phyloP scores from a whole-genome alignment of 2,888 invertebrate genomes.

The Stratiomys singularior region DNA sequence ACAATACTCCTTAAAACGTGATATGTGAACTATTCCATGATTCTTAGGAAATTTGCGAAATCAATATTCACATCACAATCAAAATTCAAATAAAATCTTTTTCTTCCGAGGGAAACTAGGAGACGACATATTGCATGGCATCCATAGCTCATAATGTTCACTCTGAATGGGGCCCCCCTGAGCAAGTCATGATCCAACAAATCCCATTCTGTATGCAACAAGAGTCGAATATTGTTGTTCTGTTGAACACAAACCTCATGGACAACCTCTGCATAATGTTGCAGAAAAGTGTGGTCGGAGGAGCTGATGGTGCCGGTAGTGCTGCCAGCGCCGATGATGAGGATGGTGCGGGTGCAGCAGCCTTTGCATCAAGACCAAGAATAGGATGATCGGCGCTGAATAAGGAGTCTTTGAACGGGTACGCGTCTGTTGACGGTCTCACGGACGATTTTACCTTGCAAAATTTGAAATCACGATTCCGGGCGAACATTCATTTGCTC shows the following conservation, averaged over 20 bases:
- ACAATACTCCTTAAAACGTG: slow-evolving; percentile 13
- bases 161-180: neutral
- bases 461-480: slow-evolving; percentile 52
- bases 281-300: neutral
- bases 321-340: neutral
- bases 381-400: slow-evolving; percentile 19
- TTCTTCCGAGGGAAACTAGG: slow-evolving; percentile 5
- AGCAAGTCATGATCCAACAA: slow-evolving; percentile 35
- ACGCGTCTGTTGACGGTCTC: neutral
- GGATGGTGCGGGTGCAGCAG: neutral
- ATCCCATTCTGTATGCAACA: slow-evolving; percentile 25
- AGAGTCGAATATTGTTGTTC: slow-evolving; percentile 21
- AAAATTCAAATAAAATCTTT: neutral
- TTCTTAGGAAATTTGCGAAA: slow-evolving; percentile 22
- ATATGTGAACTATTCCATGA: slow-evolving; percentile 20
- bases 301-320: neutral
- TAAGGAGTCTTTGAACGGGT: slow-evolving; percentile 20
- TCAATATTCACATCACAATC: slow-evolving; percentile 41
- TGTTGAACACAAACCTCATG: slow-evolving; percentile 22
- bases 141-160: slow-evolving; percentile 27
- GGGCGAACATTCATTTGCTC: slow-evolving; percentile 53
- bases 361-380: neutral
- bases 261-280: neutral
- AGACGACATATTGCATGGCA: slow-evolving; percentile 29
- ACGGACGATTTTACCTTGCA: slow-evolving; percentile 50